A percentile compares a stretch with the other conserved stretches of the same genome.
phyloP scores from a whole-genome alignment of 2,797 vertebrate genomes.

The Dryobates pubescens region DNA sequence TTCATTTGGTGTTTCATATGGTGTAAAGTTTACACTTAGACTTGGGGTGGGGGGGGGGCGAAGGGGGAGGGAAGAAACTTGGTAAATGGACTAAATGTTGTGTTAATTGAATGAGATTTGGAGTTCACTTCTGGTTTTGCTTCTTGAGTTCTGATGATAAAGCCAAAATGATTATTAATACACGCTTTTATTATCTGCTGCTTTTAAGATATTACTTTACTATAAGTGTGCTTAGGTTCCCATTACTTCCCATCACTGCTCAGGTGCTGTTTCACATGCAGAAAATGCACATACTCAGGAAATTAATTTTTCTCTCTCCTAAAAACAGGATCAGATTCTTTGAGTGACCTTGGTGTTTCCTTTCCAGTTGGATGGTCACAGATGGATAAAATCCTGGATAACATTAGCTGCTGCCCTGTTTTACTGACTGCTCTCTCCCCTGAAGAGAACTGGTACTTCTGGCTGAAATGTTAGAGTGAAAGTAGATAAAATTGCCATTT shows the following conservation, averaged over 20 bases:
- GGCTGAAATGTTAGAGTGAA: constrained; percentile 62
- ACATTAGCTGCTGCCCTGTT: constrained; percentile 52
- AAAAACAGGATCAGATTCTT: background rate
- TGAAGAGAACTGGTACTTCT: constrained; percentile 52
- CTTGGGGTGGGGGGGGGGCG: too few species aligned
- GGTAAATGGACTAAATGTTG: background rate
- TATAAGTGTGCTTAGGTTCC: background rate
- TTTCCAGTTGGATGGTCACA: constrained; percentile 39
- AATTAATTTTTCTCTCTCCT: constrained; percentile 10
- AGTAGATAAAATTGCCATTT: constrained; percentile 41
- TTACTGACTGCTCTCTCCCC: constrained; percentile 52
- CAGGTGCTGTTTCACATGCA: background rate
- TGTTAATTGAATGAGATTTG: background rate
- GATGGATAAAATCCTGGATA: constrained; percentile 50
- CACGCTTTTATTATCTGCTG: background rate
- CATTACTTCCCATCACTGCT: constrained; percentile 32
- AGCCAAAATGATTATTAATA: background rate
- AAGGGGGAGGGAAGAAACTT: too few species aligned
- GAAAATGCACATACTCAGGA: constrained; percentile 2
- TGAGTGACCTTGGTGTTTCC: constrained; percentile 46
- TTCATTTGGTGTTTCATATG: background rate
- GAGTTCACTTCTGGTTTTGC: background rate
- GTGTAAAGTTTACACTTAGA: background rate
- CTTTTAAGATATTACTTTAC: background rate
- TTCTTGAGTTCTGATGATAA: background rate